Evolutionary conservation across 2,797 vertebrate genomes (phyloP), one percentile per base, ranked within the genome.

Genomic region (Crossoptilon crossoptilon): DNA sequence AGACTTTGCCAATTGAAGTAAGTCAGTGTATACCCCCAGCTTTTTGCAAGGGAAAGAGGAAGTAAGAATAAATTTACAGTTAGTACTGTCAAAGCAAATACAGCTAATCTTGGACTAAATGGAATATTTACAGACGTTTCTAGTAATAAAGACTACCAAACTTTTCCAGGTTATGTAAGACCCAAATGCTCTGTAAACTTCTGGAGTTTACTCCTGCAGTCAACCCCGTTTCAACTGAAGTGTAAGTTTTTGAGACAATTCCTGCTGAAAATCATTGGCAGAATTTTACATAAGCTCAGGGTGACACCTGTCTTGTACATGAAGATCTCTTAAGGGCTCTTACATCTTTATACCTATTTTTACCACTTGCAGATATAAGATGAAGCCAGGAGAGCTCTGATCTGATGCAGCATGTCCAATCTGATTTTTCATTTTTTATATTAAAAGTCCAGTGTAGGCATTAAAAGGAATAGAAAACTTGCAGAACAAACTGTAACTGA

Each of bases 121-220:
- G 22, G 12, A 35, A 44, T 41, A 17, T 44, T 81, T 14, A 58
- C 7, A 37, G 22, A 6, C 44, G 49, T 16, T 39, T 75, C 9
- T 60, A 64, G 10, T 17, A 62, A 66, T 4, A 71, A 69, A 2
- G 39, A 33, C 11, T 53, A 78, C 10, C 4, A 77, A 84, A n/a
- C 6, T 1, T 41, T 21, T 81, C 14, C 16, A 8, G 29, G 10
- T 37, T 51, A 37, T 70, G 5, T 35, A 56, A 69, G 51, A 56
- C 44, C 5, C 23, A 63, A 70, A 19, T 13, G 48, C 35, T 67
- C 21, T n/a, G 15, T 14, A 46, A 79, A 84, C 1, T 79, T 81
- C 14, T 13, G 7, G 16, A 9, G 12, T 37, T 73, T n/a, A 18
- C 7, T 63, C 10, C 11, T 35, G 13, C 0, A 0, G 10, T 6